Base-by-base conservation (phyloP, 2,113 vertebrate genomes). In the Marmota flaviventris region DNA sequence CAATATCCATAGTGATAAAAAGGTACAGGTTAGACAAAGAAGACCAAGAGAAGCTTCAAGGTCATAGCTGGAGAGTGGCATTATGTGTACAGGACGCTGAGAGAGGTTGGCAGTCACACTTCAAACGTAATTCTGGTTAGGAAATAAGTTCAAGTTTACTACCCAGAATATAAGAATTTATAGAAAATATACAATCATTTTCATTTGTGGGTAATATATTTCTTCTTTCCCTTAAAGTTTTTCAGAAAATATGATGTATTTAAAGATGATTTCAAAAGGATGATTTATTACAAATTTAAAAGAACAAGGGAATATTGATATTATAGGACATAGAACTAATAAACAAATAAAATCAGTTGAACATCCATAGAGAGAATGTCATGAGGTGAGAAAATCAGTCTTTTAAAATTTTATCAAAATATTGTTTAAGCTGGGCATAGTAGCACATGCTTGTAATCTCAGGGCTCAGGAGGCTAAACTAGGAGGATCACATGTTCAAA, bases 221-320 rank as follows among this genome's bases (percentile, higher is more conserved):
- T 9, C 17, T 67, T 17, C 9, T 20, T 63, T 93, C 85, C 14
- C 32, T 93, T 37, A 85, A 63, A 75, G 18, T 85, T 61, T 32
- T 29, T 96, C 34, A 93, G 82, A 93, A 97, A 75, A 89, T 45
- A 81, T 7, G 45, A 7, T 2, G 8, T 78, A 82, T 76, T 88
- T 61, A 48, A 78, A 96, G 37, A 45, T 70, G 9, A 9, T 65
- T 85, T 88, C 25, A 79, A 76, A 85, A 37, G 13, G 32, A 87
- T 11, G 70, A 67, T 75, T 58, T 22, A 2, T 27, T 87, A 13
- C 83, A 77, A 32, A n/a, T 45, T 53, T 89, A 45, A 81, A 92
- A 82, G 13, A 58, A 17, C 11, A 76, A 51, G n/a, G 58, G 14
- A 63, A 84, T 67, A 7, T 27, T 63, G 34, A 32, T 34, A 29